Base-by-base conservation (phyloP, 2,113 vertebrate species). In the Gila orcuttii region DNA sequence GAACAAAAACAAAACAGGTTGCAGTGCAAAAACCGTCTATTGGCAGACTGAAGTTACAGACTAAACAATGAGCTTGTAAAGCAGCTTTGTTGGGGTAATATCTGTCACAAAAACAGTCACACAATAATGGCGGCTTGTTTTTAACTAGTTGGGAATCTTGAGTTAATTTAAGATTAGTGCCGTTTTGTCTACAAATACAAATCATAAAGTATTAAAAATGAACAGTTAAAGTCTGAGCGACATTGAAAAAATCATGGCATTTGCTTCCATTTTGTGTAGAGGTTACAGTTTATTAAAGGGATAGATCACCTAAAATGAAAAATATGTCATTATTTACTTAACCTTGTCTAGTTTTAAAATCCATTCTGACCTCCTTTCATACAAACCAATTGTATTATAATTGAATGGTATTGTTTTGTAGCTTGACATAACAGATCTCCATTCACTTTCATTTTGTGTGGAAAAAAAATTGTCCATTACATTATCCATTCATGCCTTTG, bases 1-100 rank as follows among this genome's bases (percentile, higher is more conserved):
- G 47, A 86, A 86, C 52, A 74, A 86, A 86, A 79, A 57, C 57
- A 78, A 71, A 88, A 78, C 79, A 86, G 84, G 87, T 83, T 86
- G 47, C 59, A 42, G 81, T 55, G 79, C 77, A 86, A 84, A 88
- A 86, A 86, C 74, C 31, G 73, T 52, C 60, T 88, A 79, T 71
- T 85, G 69, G 79, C 87, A 57, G 60, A 78, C 52, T 82, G 79
- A 84, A 69, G 47, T 81, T 85, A 45, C 78, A 74, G 42, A 2
- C 17, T 36, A 69, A 86, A 85, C 85, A 88, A 86, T 74, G 74
- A 83, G 45, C 4, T 64, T 57, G 84, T 74, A 86, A 89, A 89
- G 85, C 77, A 59, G 60, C 71, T 76, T 86, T 79, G 85, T 83
- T 68, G 45, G 55, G 52, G 73, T 86, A 73, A 87, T 82, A 85